A percentile compares a stretch with the other conserved stretches of the same genome.
Evolutionary conservation across 2,797 vertebrate genomes (phyloP).

Genomic region (Pangasius larnaudii): DNA sequence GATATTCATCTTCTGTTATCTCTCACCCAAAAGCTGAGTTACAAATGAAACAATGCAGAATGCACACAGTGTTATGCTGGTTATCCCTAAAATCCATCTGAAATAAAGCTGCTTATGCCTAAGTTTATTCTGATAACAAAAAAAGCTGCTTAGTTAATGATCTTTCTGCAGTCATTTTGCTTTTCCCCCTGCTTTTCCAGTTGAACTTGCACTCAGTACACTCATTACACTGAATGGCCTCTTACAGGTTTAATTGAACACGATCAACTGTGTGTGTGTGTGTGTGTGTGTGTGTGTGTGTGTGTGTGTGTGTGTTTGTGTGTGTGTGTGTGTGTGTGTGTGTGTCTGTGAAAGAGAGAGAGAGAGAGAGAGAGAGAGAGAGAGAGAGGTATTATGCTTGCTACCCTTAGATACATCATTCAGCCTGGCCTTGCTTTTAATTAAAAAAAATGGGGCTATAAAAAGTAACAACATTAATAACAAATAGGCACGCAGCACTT

Average conservation of each 20-base stretch:
- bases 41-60: background rate
- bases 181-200: background rate
- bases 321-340: background rate
- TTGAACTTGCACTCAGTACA: background rate
- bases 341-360: background rate
- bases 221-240: constrained; percentile 4
- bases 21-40: background rate
- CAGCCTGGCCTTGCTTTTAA: constrained; percentile 22
- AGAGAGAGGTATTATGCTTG: background rate
- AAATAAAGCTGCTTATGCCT: background rate
- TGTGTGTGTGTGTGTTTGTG: background rate
- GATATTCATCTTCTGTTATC: background rate
- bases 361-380: too few relatives aligned
- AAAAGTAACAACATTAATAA: constrained; percentile 23
- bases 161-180: background rate
- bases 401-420: constrained; percentile 1
- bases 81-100: background rate
- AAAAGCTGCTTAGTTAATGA: background rate
- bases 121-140: background rate
- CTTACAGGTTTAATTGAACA: constrained; percentile 2
- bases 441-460: constrained; percentile 2
- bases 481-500: constrained; percentile 3
- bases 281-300: background rate
- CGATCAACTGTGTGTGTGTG: background rate
- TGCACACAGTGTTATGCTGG: background rate